Conservation (phyloP, 2,888 invertebrate genomes). For the Allygus modestus region DNA sequence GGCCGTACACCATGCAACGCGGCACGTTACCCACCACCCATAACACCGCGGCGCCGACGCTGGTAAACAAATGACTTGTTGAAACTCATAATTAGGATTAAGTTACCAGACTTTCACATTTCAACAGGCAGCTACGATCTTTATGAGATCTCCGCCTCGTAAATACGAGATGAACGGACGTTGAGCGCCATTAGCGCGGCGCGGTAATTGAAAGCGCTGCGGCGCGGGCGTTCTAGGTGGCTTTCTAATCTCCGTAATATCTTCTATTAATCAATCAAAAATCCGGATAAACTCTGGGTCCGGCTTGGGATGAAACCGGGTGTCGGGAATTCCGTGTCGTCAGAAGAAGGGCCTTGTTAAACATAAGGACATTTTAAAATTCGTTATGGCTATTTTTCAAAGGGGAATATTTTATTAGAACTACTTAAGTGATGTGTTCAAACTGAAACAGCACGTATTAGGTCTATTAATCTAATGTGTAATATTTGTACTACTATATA, state of each 20-base stretch:
- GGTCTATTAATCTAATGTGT: no score
- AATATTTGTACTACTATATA: no score
- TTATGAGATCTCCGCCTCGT: not conserved
- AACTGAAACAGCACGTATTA: no score
- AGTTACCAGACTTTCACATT: constrained; percentile 20
- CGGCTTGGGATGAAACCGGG: not conserved
- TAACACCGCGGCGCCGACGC: not conserved
- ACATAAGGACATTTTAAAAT: no score
- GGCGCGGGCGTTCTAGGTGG: not conserved
- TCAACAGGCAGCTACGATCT: not conserved
- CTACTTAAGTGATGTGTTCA: no score
- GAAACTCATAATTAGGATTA: constrained; percentile 7
- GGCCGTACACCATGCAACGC: no score
- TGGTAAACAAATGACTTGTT: constrained; percentile 20
- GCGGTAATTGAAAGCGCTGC: constrained; percentile 9
- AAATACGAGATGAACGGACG: not conserved
- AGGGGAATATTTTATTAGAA: no score
- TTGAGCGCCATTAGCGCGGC: not conserved
- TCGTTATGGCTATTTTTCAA: no score
- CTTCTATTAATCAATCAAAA: constrained; percentile 30
- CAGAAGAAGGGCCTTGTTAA: no score
- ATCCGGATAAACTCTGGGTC: not conserved
- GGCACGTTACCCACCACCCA: no score
- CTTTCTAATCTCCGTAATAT: constrained; percentile 32
- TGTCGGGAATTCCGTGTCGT: not conserved